These are phyloP conservation scores for Limanda limanda DNA, from an alignment of 2,113 vertebrate species.

Conservation along the genomic window DNA sequence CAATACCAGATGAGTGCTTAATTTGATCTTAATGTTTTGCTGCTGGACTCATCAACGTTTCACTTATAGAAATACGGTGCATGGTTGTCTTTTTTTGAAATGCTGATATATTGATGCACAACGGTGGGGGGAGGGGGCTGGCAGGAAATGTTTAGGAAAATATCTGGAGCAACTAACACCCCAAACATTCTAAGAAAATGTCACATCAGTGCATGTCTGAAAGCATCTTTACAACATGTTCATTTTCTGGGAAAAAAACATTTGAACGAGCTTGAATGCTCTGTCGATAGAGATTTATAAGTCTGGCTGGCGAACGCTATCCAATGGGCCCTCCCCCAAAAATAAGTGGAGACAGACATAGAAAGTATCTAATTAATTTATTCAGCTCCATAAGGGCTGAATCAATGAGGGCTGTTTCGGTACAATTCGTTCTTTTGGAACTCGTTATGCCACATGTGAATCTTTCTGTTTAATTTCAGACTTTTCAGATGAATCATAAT, in stretches of 20 bases:
- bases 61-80: too few species aligned
- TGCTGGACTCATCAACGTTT: not conserved
- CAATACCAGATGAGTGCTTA: not conserved
- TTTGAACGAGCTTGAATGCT: not conserved
- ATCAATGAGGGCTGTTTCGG: not conserved
- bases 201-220: too few species aligned
- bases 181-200: too few species aligned
- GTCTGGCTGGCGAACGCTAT: conserved; percentile 12
- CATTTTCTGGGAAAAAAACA: not conserved
- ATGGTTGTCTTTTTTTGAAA: not conserved
- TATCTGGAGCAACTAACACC: not conserved
- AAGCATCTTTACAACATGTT: too few species aligned
- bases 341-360: not conserved
- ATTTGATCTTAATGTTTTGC: not conserved
- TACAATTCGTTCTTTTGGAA: not conserved
- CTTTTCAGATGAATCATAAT: not conserved
- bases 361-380: not conserved
- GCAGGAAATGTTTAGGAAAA: not conserved
- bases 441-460: not conserved
- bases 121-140: not conserved
- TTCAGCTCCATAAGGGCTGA: not conserved
- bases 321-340: not conserved
- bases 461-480: not conserved
- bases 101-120: not conserved
- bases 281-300: not conserved